phyloP scores from a whole-genome alignment of 2,888 invertebrate species.

The Ophion costatus region DNA sequence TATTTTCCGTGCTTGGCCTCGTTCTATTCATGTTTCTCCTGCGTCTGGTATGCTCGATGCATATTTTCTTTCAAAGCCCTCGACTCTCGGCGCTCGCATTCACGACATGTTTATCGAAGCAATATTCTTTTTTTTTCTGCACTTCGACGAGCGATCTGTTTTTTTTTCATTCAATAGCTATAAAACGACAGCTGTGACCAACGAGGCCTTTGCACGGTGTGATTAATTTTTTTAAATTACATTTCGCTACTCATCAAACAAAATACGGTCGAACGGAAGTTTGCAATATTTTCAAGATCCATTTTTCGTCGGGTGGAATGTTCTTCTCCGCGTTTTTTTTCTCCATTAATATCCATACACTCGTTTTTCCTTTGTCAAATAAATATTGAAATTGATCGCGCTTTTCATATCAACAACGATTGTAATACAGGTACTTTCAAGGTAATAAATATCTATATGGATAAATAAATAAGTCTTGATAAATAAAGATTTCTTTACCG shows the following conservation, averaged over 20 bases:
- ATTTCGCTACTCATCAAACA: conserved; percentile 38
- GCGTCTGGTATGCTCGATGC: conserved; percentile 1
- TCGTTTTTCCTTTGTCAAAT: conserved; percentile 1
- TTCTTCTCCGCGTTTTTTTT: neutral
- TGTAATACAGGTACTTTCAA: conserved; percentile 32
- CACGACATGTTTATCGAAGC: conserved; percentile 31
- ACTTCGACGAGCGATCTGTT: neutral
- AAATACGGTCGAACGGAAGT: conserved; percentile 42
- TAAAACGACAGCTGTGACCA: neutral
- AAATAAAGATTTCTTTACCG: conserved; percentile 16
- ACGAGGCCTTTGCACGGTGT: neutral
- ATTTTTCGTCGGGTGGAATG: conserved; percentile 7
- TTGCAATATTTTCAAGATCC: conserved; percentile 21
- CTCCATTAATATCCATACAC: conserved; percentile 11
- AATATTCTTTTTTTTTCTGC: conserved; percentile 26
- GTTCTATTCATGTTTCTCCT: conserved; percentile 2
- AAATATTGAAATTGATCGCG: conserved; percentile 21
- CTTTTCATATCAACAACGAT: conserved; percentile 35
- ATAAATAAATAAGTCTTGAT: conserved; percentile 38
- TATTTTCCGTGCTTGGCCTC: neutral
- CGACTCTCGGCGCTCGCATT: conserved; percentile 4
- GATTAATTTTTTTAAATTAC: neutral
- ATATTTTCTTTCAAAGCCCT: conserved; percentile 5
- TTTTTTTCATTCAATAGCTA: conserved; percentile 3
- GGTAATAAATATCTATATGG: neutral